Evolutionary conservation across 2,797 vertebrate genomes (phyloP), one percentile per base, ranked within the genome.

Genomic region (Craterocephalus amniculus): DNA sequence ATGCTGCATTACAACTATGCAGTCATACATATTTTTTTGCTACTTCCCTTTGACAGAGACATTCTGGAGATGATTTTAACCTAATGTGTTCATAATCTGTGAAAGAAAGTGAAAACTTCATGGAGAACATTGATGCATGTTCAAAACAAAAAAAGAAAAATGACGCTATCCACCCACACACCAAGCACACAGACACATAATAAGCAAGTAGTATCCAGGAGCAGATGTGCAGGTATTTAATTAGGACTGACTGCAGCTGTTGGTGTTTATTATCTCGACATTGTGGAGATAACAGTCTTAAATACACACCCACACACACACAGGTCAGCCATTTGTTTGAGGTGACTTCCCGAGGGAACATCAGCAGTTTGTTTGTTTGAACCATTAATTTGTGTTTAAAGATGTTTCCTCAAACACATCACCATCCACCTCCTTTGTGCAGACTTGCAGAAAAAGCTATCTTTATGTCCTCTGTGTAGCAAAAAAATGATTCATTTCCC

Each of bases 191-290:
- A 78, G 64, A 81, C 72, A 62, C 63, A 67, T 60, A 82, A 65
- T 64, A 62, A 81, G 70, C 34, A 24, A 73, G 76, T 76, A 60
- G 71, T 74, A 85, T 75, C 77, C 70, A 26, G 65, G 61, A 89
- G 74, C 91, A 93, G 90, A 91, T 92, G 91, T 74, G 84, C 89
- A 88, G 86, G 87, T 91, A 86, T 87, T 80, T 92, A 91, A 93
- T 93, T 92, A 91, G 88, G 58, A 79, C 67, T 79, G 91, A 89
- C 85, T 83, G 79, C 92, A 93, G 89, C 89, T 94, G 92, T 89
- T 90, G 79, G 82, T 89, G 83, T 89, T 91, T 89, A 91, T 91
- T 91, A 87, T 77, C 48, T 35, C 63, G 84, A 86, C 80, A 79
- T 81, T 88, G 81, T 66, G 54, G 68, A 65, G 85, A 80, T 76